A percentile compares a stretch with the other conserved stretches of the same genome.
Conservation (phyloP, 2,113 vertebrate genomes). For the Hemibates koningsi region DNA sequence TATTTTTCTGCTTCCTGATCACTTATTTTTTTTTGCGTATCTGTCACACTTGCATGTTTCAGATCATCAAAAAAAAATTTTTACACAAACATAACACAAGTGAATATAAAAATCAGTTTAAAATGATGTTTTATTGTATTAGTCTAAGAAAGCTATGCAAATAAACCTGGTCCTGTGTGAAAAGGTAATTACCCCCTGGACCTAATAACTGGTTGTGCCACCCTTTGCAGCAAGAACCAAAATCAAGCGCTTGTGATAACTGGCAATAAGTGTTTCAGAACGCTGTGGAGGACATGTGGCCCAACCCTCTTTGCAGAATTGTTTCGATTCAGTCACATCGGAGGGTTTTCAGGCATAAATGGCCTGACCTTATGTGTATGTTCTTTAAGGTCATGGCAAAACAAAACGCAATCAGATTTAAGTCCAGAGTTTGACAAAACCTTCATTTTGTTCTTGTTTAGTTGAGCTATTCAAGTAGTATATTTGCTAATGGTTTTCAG, state of each 20-base stretch:
- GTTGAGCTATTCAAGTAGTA: background rate
- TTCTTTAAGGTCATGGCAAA: background rate
- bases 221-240: background rate
- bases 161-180: background rate
- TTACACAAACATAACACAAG: background rate
- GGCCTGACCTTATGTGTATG: background rate
- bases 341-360: background rate
- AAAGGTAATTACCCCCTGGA: background rate
- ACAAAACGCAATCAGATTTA: background rate
- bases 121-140: background rate
- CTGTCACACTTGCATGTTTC: background rate
- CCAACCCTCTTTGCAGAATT: background rate
- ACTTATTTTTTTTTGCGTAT: fast-evolving
- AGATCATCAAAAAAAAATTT: fast-evolving
- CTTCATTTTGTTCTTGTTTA: background rate
- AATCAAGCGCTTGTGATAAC: background rate
- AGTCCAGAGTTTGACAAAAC: background rate
- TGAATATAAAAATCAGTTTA: background rate
- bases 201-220: background rate
- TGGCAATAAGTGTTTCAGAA: background rate
- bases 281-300: background rate
- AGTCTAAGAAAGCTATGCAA: background rate
- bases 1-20: background rate
- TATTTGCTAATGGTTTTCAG: background rate
- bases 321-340: fast-evolving